phyloP scores from a whole-genome alignment of 1,140 invertebrate species.

The Druon quercuslanigerum region DNA sequence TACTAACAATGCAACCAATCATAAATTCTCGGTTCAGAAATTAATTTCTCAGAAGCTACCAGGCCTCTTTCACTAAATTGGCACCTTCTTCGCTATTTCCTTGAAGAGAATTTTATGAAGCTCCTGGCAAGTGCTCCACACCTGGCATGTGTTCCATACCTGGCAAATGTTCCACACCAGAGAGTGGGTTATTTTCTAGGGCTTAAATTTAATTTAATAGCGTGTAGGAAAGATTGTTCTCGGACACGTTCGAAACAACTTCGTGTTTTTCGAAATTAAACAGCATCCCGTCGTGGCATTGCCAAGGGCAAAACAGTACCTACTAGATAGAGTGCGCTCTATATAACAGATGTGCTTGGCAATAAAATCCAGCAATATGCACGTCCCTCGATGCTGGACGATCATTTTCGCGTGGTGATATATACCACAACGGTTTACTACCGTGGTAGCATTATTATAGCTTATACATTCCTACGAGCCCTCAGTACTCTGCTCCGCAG shows the following conservation, averaged over 20 bases:
- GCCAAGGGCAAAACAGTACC: slow-evolving; percentile 15
- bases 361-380: slow-evolving; percentile 63
- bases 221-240: slow-evolving; percentile 30
- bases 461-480: slow-evolving; percentile 68
- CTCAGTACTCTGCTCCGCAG: slow-evolving; percentile 46
- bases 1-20: too few species aligned
- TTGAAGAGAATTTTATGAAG: too few species aligned
- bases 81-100: too few species aligned
- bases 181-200: background rate
- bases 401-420: slow-evolving; percentile 65
- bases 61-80: too few species aligned
- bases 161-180: too few species aligned
- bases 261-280: slow-evolving; percentile 16
- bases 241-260: slow-evolving; percentile 12
- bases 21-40: too few species aligned
- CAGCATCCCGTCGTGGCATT: slow-evolving; percentile 20
- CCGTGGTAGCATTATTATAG: slow-evolving; percentile 69
- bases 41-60: too few species aligned
- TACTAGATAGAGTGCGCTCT: slow-evolving; percentile 1
- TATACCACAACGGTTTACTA: slow-evolving; percentile 66
- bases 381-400: slow-evolving; percentile 37
- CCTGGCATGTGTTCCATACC: too few species aligned
- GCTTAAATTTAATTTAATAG: background rate
- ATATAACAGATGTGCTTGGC: slow-evolving; percentile 31
- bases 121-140: background rate